Evolutionary conservation across 2,888 invertebrate species (phyloP).

Genomic region (Drosophila melanosoma): DNA sequence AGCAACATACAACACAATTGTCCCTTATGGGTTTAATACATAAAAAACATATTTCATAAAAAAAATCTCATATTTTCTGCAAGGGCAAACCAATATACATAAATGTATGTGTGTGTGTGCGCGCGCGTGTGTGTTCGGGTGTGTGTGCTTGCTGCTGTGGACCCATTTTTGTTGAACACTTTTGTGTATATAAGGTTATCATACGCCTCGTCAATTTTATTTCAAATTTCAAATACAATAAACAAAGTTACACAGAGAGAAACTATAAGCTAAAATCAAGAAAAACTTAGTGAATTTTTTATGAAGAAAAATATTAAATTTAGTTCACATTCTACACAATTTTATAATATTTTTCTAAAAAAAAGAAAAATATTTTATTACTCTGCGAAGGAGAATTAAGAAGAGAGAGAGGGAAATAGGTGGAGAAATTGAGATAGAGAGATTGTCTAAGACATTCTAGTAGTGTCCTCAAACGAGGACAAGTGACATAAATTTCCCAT

Average conservation of each 20-base stretch:
- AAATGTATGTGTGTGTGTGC: not conserved
- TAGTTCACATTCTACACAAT: not conserved
- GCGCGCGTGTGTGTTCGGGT: not conserved
- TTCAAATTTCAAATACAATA: slow-evolving; percentile 30
- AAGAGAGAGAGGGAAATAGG: not conserved
- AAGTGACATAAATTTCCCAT: slow-evolving; percentile 1
- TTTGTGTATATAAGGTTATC: slow-evolving; percentile 46
- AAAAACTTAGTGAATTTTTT: not conserved
- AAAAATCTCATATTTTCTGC: not conserved
- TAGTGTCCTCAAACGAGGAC: not conserved
- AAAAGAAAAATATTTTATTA: not conserved
- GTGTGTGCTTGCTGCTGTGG: slow-evolving; percentile 12
- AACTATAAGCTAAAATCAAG: not conserved
- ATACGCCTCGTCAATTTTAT: slow-evolving; percentile 55
- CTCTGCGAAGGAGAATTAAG: not conserved
- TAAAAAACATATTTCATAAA: not conserved
- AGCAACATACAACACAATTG: not conserved
- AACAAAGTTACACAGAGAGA: not conserved
- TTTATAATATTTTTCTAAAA: not conserved
- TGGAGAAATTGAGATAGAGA: no score
- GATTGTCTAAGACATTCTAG: not conserved
- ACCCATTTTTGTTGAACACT: slow-evolving; percentile 12
- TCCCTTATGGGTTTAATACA: not conserved
- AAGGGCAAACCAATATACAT: slow-evolving; percentile 27
- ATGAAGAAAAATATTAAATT: not conserved